Percentiles rank a stretch among this genome's conserved stretches.
Evolutionary conservation across 2,113 vertebrate genomes (phyloP).

Genomic region (Noturus placidus): DNA sequence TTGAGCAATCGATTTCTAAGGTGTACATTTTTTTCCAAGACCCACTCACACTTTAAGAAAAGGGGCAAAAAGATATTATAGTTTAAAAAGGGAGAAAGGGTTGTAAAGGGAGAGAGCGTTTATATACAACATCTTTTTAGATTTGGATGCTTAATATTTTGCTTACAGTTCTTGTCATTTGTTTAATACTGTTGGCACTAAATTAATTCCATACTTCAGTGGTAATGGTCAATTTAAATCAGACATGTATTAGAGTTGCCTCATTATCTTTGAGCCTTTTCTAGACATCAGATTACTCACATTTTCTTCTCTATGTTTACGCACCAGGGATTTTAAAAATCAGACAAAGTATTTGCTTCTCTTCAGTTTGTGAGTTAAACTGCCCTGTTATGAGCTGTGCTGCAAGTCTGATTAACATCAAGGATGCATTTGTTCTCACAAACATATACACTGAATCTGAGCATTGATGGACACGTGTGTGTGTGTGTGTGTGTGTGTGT

Average conservation of each 20-base stretch:
- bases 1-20: neutral
- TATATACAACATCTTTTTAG: neutral
- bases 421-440: slow-evolving; percentile 42
- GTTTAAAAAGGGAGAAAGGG: neutral
- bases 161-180: neutral
- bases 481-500: slow-evolving; percentile 13
- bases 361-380: slow-evolving; percentile 36
- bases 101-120: neutral
- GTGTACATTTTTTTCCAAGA: neutral
- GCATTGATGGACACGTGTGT: neutral
- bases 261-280: slow-evolving; percentile 36
- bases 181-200: slow-evolving; percentile 8
- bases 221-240: slow-evolving; percentile 16
- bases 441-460: slow-evolving; percentile 19
- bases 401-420: slow-evolving; percentile 44
- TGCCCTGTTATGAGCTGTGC: slow-evolving; percentile 40
- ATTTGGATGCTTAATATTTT: neutral
- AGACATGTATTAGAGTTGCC: slow-evolving; percentile 32
- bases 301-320: slow-evolving; percentile 1
- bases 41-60: neutral
- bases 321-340: neutral
- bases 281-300: slow-evolving; percentile 32
- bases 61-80: neutral
- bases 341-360: slow-evolving; percentile 30
- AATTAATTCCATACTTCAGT: slow-evolving; percentile 24